Percentiles rank a stretch among this genome's conserved stretches.
phyloP scores from a whole-genome alignment of 2,113 vertebrate species.

The Anseranas semipalmata region DNA sequence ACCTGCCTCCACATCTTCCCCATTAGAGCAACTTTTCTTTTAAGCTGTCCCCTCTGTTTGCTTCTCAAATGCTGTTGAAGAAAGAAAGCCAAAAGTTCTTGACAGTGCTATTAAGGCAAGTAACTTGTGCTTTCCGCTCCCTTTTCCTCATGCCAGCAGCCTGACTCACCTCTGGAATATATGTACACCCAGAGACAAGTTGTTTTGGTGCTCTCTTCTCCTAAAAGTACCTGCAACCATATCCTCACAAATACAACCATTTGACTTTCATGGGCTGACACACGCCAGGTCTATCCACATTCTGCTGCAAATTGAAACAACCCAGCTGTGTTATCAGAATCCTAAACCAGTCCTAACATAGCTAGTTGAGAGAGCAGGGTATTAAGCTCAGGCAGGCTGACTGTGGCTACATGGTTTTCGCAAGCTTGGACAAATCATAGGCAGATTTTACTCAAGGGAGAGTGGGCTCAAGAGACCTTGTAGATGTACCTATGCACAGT shows the following conservation, averaged over 20 bases:
- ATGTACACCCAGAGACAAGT: neutral
- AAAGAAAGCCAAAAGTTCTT: conserved; percentile 27
- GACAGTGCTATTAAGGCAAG: conserved; percentile 43
- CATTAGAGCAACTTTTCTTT: conserved; percentile 38
- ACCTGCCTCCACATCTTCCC: neutral
- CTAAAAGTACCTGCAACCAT: neutral
- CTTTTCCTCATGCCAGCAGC: neutral
- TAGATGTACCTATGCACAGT: neutral
- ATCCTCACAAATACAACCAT: neutral
- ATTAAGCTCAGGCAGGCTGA: neutral
- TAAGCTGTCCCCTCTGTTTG: conserved; percentile 38
- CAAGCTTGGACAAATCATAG: neutral
- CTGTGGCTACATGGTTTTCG: neutral
- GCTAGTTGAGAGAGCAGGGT: neutral
- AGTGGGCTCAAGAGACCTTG: neutral
- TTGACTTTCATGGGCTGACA: neutral
- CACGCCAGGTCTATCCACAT: accelerated
- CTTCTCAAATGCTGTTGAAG: conserved; percentile 22
- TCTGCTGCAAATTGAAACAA: neutral
- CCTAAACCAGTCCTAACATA: neutral
- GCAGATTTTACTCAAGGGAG: neutral
- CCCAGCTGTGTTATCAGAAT: neutral
- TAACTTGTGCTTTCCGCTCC: neutral
- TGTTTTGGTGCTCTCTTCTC: neutral
- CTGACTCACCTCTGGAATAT: neutral